Base-by-base conservation (phyloP, 2,113 vertebrate genomes). In the Dolichallabes microphthalmus region DNA sequence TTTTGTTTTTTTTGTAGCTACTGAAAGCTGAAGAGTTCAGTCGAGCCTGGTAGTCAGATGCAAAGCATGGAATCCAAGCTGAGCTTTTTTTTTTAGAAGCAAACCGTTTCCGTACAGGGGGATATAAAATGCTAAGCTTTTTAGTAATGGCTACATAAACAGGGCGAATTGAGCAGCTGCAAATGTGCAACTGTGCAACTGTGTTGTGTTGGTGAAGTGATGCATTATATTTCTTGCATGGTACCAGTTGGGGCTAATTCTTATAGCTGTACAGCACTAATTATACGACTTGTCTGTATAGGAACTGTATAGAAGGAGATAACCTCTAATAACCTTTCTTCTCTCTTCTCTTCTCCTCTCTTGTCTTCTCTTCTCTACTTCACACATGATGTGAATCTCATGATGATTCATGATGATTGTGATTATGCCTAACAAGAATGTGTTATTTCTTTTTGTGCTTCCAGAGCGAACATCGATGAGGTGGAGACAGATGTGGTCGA, bases 401-500 rank as follows among this genome's bases (percentile, higher is more conserved):
- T 50, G 61, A 55, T 77, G 50, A 60, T 19, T 64, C 83, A 66
- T 84, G 19, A 68, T 76, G 84, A 32, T 78, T 86, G 19, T 88
- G 85, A 50, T 82, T 39, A 32, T 30, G 79, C 22, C 13, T 52
- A 50, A 73, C 69, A 85, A 84, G 79, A 85, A 85, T 85, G 84
- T 83, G 63, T 89, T 87, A 50, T 90, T 68, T 80, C 32, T 84
- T 83, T 78, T 91, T 92, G 69, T 89, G 81, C 89, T 84, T 84
- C 39, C 93, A 99, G 98, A 94, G 97, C 98, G 77, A 95, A 97
- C 89, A 94, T 99, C 85, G 97, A 99, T 90, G 97, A 99, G 91
- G 98, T 98, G 83, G 98, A 99, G 95, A 97, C 96, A 68, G 98
- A 99, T 91, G 97, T 99, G 92, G 93, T 97, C 9, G 98, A 99